Evolutionary conservation across 2,113 vertebrate species (phyloP), one percentile per base, ranked within the genome.

Genomic region (Campylomormyrus tamandua): DNA sequence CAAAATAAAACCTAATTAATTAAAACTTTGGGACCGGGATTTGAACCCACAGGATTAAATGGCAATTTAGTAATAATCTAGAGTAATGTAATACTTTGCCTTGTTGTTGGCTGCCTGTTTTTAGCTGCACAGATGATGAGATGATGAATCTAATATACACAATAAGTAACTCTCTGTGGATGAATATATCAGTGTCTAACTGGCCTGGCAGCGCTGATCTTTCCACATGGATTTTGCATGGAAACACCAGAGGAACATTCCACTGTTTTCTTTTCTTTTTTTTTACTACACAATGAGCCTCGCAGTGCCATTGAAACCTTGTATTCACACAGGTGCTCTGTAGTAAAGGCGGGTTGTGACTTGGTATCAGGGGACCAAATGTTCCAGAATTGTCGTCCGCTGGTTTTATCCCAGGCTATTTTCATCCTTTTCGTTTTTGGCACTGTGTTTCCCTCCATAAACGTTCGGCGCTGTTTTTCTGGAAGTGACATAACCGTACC

Each of bases 341-440:
- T 53, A 27, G 46, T 39, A 1, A 49, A 42, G 50, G 50, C 17
- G 85, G 48, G 85, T 19, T 46, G 19, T n/a, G 31, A n/a, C 48
- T 48, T 53, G 49, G 35, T 89, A 56, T 53, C 27, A 19, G 31
- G 70, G 50, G 48, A 52, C 31, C 5, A 27, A 42, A 24, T 88
- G 52, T 66, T 87, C 85, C 49, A 53, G 27, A 49, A 35, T 56
- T 89, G 85, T 83, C 21, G 45, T 83, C 88, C 74, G 27, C 27
- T 83, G 31, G n/a, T 42, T 87, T 80, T 80, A 31, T 80, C 17
- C 88, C 17, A 11, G 31, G 88, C 49, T 89, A 89, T 89, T 89
- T 56, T 89, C 5, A 53, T 15, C 48, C 49, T 39, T 19, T 83
- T 52, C 1, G 8, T 83, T 89, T 83, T 83, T 11, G 4, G 11